phyloP scores from a whole-genome alignment of 1,140 invertebrate species.

The Mizuhopecten yessoensis region DNA sequence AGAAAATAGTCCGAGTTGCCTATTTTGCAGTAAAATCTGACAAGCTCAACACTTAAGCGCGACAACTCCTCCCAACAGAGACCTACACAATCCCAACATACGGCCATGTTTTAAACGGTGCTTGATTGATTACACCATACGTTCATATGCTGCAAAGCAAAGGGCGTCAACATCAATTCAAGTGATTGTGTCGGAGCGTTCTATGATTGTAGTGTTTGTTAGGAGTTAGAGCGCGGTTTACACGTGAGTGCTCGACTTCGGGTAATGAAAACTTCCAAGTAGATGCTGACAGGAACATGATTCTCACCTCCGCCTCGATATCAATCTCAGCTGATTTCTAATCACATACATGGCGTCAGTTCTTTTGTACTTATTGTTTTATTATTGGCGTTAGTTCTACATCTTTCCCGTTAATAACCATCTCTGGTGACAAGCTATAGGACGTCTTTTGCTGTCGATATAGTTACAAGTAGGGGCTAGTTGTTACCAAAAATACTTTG shows the following conservation, averaged over 20 bases:
- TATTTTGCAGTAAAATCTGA: conserved; percentile 3
- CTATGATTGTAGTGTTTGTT: not conserved
- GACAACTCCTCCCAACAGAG: not conserved
- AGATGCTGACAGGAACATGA: not conserved
- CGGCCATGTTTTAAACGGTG: not conserved
- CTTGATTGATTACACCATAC: not conserved
- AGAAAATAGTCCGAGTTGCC: not conserved
- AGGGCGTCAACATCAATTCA: not conserved
- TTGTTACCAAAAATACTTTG: not conserved
- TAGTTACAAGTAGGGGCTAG: not conserved
- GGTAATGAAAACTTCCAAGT: conserved; percentile 10
- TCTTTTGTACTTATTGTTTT: not conserved
- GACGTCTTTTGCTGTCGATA: not conserved
- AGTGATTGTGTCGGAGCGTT: not conserved
- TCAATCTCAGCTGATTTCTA: not conserved
- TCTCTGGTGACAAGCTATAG: not conserved
- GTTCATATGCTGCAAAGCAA: not conserved
- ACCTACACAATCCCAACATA: not conserved
- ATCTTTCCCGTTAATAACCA: not conserved
- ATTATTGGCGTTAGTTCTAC: not conserved
- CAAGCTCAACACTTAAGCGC: not conserved
- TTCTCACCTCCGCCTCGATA: not conserved
- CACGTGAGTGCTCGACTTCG: not conserved
- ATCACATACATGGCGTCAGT: conserved; percentile 17
- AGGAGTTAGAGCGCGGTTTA: not conserved